Evolutionary conservation across 2,888 invertebrate species (phyloP), one percentile per base, ranked within the genome.

Genomic region (Chrysolina haemoptera): DNA sequence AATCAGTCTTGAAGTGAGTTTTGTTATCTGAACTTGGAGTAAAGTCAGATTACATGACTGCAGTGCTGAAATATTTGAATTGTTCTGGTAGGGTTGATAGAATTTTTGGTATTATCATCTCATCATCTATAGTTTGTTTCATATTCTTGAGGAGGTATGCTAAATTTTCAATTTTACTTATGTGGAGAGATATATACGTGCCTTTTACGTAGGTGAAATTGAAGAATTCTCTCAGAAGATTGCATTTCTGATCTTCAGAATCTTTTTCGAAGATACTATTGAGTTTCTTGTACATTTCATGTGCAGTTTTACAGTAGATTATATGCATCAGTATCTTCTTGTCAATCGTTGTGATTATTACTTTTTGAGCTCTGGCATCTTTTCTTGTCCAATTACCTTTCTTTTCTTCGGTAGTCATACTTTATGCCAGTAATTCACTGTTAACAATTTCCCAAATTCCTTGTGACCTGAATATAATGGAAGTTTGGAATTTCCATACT

Each of bases 61-160:
- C 73, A 22, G 59, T 72, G 8, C 14, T 46, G 62, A 76, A 77
- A 48, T 73, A 50, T 83, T 84, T 83, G 85, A 86, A 87, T 87
- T 84, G 86, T 86, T 68, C 71, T n/a, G 73, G 73, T 27, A 78
- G 59, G 20, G 68, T 86, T 43, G 59, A 22, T 20, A 76, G 22
- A 8, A 75, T 69, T 75, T 75, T 74, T 62, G 74, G 69, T 11
- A 72, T 76, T 10, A 75, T 20, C 70, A 76, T 75, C 5, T 75
- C 69, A 43, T 76, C 76, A 53, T 59, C 62, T 41, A 74, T 70
- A 1, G n/a, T 41, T 50, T 67, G 63, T 27, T 76, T 59, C 16
- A 74, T 46, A 35, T 59, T 16, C 70, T 74, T 74, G 2, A 75
- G 64, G n/a, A 43, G 53, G 35, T 55, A 66, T 41, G 43, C 71